phyloP scores from a whole-genome alignment of 2,797 vertebrate species.

The Gallinago nigripennis region DNA sequence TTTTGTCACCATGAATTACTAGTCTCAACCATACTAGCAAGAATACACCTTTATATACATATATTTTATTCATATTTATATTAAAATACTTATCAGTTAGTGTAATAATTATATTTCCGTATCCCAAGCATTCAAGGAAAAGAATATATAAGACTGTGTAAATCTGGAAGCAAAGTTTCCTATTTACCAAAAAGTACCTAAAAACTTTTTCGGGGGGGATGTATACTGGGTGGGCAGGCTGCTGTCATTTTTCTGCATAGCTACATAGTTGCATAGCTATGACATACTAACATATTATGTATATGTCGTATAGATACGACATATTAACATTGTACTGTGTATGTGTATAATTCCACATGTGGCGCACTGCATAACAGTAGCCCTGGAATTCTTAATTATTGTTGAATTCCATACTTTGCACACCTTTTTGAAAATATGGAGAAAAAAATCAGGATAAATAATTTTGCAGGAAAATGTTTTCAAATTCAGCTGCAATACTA shows the following conservation, averaged over 20 bases:
- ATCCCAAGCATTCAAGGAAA: not conserved
- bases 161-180: conserved; percentile 4
- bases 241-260: not conserved
- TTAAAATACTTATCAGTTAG: conserved; percentile 15
- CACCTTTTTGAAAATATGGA: not conserved
- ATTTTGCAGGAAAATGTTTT: not conserved
- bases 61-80: conserved; percentile 33
- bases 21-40: not conserved
- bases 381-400: not conserved
- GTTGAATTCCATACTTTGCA: not conserved
- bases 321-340: not conserved
- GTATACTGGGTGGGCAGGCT: not conserved
- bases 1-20: not conserved
- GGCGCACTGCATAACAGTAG: not conserved
- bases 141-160: conserved; percentile 3
- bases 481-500: not conserved
- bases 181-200: not conserved
- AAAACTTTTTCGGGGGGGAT: accelerated
- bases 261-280: not conserved
- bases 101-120: not conserved
- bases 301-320: too few relatives aligned
- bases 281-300: not conserved
- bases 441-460: not conserved
- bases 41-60: conserved; percentile 44
- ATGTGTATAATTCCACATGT: not conserved